phyloP scores from a whole-genome alignment of 2,797 vertebrate genomes.

The Syngnathus rostellatus region DNA sequence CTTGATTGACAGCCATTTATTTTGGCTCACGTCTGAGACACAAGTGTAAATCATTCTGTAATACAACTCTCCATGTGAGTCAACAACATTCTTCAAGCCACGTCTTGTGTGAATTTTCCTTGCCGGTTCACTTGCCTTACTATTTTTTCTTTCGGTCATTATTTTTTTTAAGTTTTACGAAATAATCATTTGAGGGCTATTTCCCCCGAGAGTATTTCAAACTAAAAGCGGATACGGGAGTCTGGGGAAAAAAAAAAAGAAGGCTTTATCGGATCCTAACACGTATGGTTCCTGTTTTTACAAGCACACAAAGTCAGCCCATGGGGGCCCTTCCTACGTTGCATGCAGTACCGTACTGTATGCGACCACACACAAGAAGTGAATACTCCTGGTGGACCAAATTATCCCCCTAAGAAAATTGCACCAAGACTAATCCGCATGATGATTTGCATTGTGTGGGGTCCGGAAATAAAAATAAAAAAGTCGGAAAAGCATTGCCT shows the following conservation, averaged over 20 bases:
- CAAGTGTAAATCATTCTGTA: not conserved
- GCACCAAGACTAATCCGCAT: not conserved
- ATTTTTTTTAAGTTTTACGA: no score
- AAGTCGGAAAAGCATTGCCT: constrained; percentile 6
- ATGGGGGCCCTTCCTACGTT: no score
- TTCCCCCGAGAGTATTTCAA: no score
- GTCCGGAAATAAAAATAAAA: no score
- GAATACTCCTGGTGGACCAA: not conserved
- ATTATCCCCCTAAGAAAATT: not conserved
- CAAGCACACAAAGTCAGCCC: not conserved
- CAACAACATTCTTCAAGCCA: not conserved
- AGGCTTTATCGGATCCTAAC: no score
- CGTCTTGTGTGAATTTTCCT: not conserved
- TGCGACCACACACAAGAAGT: constrained; percentile 9
- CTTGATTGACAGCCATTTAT: constrained; percentile 8
- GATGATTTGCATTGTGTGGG: no score
- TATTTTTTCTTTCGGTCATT: no score
- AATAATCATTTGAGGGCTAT: not conserved
- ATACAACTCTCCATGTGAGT: constrained; percentile 6
- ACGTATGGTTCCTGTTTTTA: no score
- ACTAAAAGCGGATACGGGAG: no score
- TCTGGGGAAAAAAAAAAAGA: no score
- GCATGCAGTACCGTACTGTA: no score
- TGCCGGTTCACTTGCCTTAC: not conserved
- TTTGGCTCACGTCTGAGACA: constrained; percentile 19